Evolutionary conservation across 2,888 invertebrate species (phyloP), one percentile per base, ranked within the genome.

Genomic region (Lordiphosa andalusiaca): DNA sequence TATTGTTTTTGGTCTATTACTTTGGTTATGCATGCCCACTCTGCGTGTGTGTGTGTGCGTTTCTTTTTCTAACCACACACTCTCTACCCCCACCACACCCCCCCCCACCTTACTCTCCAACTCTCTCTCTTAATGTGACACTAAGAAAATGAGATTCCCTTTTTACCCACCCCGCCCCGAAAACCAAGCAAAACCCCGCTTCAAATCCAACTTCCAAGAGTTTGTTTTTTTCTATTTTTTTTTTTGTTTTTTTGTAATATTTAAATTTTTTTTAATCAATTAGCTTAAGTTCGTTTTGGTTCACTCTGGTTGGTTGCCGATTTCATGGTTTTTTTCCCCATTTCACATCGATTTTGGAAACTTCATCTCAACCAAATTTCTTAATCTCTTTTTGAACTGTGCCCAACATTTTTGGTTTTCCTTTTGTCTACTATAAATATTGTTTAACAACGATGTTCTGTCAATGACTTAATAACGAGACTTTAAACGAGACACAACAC

Each of bases 391-490:
- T 46, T 48, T 42, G 37, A 67, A 55, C 67, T 67, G 68, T 68
- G 61, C 77, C 73, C 71, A 81, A 76, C 77, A 76, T 77, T 81
- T 76, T 73, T 58, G 62, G 67, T 80, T 75, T 69, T 80, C 76
- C 55, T 62, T 53, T 63, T 75, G 66, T 66, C 50, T 35, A 38
- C 30, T 10, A n/a, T 19, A 21, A 12, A 52, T 40, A 16, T 25
- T 19, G 19, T 19, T 19, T 19, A 7, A 25, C 6, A 39, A 30
- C 6, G 16, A 37, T 30, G 30, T 42, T 41, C 36, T 48, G 44
- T 51, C 39, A 12, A 38, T 52, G 35, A 39, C 36, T 50, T 47
- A 50, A 62, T 16, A 67, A 69, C 46, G 44, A 42, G 40, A 51
- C 21, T 2, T 47, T 53, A 62, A 67, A 69, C 46, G 44, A 42